A percentile compares a stretch with the other conserved stretches of the same genome.
These are phyloP conservation scores for Catharus bicknelli DNA, from an alignment of 2,113 vertebrate species.

Conservation along the genomic window DNA sequence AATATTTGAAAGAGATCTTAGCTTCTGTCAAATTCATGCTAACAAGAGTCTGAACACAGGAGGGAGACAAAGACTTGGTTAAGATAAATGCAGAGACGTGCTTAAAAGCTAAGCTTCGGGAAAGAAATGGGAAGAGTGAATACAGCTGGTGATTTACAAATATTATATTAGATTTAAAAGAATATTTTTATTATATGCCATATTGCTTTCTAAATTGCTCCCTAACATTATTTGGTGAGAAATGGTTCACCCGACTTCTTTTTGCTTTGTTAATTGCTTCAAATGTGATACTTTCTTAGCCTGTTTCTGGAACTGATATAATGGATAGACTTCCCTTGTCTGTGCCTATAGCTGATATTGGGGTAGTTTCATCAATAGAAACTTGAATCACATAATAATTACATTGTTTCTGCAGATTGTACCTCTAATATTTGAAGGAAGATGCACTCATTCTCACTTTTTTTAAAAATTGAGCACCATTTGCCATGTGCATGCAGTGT, in stretches of 20 bases:
- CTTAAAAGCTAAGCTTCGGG: background rate
- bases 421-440: background rate
- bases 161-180: background rate
- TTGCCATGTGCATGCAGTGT: background rate
- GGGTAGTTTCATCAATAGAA: background rate
- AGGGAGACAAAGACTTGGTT: conserved; percentile 77
- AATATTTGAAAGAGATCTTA: background rate
- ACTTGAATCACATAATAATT: background rate
- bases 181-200: background rate
- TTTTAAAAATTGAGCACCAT: background rate
- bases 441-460: background rate
- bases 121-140: background rate
- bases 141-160: background rate
- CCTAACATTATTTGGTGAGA: background rate
- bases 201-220: background rate
- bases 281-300: background rate
- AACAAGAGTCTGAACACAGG: conserved; percentile 62
- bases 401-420: background rate
- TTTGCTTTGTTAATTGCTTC: background rate
- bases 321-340: background rate
- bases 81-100: background rate
- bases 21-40: conserved; percentile 8
- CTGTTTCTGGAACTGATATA: background rate
- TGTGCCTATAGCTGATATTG: background rate
- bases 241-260: background rate